A percentile compares a stretch with the other conserved stretches of the same genome.
These are phyloP conservation scores for Ophion slaviceki DNA, from an alignment of 2,888 invertebrate genomes.

Conservation along the genomic window DNA sequence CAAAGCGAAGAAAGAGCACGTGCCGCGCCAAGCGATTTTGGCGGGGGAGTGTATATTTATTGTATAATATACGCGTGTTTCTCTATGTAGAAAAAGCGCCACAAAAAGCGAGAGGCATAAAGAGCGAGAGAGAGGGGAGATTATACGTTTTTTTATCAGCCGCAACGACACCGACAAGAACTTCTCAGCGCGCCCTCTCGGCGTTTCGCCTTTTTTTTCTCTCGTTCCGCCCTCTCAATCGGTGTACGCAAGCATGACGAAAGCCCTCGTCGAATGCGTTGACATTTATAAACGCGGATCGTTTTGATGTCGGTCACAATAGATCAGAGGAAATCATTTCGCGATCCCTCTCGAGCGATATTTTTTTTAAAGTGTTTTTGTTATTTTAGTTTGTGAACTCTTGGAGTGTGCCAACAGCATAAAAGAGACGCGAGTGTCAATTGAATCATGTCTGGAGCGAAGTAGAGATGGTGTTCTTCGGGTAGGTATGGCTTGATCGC, in stretches of 20 bases:
- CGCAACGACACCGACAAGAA: conserved; percentile 29
- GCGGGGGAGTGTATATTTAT: conserved; percentile 34
- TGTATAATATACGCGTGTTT: conserved; percentile 31
- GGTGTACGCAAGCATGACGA: conserved; percentile 42
- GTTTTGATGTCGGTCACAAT: conserved; percentile 78
- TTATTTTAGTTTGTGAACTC: background rate
- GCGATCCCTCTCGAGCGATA: conserved; percentile 23
- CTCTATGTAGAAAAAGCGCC: conserved; percentile 22
- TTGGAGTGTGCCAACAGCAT: background rate
- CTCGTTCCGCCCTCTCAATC: conserved; percentile 36
- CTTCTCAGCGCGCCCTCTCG: conserved; percentile 57
- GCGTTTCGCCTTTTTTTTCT: conserved; percentile 63
- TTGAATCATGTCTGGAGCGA: background rate
- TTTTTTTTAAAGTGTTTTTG: conserved; percentile 4
- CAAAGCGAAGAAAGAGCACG: conserved; percentile 44
- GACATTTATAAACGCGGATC: conserved; percentile 62
- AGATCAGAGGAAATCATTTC: conserved; percentile 68
- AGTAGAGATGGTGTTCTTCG: background rate
- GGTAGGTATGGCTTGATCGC: background rate
- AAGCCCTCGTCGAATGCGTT: conserved; percentile 61
- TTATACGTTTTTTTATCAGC: conserved; percentile 44
- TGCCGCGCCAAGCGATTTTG: conserved; percentile 56
- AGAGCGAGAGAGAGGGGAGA: conserved; percentile 34
- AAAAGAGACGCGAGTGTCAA: background rate
- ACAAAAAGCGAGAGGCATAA: background rate